Evolutionary conservation across 2,797 vertebrate genomes (phyloP), one percentile per base, ranked within the genome.

Genomic region (Heliangelus exortis): DNA sequence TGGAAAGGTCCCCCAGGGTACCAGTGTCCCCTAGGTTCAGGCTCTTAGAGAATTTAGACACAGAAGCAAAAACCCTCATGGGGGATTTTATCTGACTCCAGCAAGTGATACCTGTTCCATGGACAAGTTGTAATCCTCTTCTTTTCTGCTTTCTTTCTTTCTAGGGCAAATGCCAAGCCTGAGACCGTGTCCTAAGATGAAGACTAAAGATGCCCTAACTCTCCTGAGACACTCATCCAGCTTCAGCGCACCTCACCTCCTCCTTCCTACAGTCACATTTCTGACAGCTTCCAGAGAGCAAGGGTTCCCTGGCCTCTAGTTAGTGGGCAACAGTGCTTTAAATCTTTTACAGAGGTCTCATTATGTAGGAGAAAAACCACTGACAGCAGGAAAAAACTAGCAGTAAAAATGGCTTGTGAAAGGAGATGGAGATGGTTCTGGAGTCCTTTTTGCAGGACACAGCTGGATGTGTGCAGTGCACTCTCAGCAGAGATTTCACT

Each of bases 121-220:
- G 18, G 36, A 2, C 41, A 48, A 65, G 39, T n/a, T 85, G 74
- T 77, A 72, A 96, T 5, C 10, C 14, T 16, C 33, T 89, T 25
- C 17, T 84, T 83, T 83, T 71, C n/a, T 43, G 13, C 81, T 71
- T 79, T 61, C 63, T 54, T 59, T 71, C 54, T 78, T 87, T 78
- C 57, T 55, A 97, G 96, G 75, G 77, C 93, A 62, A 79, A 92
- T 0, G 3, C 9, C 77, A 91, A 92, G 55, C 10, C 47, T 14
- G 39, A 33, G 13, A 29, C 34, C 19, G 61, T 14, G 6, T 90
- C 47, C 33, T 96, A 95, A 94, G 57, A 36, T 0, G 2, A 71
- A 76, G 87, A 93, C 74, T 67, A 65, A 68, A 63, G 34, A 29
- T 3, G 10, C 51, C 47, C 8, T 12, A 41, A 33, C 41, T 57